A percentile compares a stretch with the other conserved stretches of the same genome.
These are phyloP conservation scores for Neogale vison DNA, from an alignment of 2,113 vertebrate genomes.

Conservation along the genomic window DNA sequence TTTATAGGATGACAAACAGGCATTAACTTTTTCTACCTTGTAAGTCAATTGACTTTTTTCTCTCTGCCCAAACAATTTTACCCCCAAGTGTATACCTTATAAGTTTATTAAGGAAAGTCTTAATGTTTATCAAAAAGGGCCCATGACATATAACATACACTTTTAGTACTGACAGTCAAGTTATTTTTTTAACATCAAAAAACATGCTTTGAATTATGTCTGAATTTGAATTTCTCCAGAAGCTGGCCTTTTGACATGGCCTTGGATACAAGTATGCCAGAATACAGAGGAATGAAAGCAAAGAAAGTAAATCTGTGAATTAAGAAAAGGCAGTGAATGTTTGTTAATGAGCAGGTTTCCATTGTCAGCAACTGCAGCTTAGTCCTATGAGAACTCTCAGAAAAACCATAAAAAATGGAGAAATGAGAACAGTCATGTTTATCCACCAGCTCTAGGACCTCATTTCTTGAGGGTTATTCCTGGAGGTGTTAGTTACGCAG, in stretches of 20 bases:
- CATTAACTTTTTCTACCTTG: background rate
- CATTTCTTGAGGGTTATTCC: background rate
- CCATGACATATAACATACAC: background rate
- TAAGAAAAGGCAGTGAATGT: background rate
- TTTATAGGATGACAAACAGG: slow-evolving; percentile 99
- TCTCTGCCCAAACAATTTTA: no score
- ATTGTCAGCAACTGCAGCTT: background rate
- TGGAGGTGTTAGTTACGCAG: background rate
- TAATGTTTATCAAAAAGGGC: background rate
- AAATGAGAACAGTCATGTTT: fast-evolving
- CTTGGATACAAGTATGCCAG: background rate
- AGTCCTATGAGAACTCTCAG: background rate
- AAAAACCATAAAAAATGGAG: background rate
- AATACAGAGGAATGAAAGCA: background rate
- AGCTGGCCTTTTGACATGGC: background rate
- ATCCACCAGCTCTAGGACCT: background rate
- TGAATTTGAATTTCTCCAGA: background rate
- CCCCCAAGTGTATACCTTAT: background rate
- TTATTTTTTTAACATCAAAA: background rate
- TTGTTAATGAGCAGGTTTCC: background rate
- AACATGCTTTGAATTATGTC: background rate
- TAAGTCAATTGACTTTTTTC: background rate
- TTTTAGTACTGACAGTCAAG: background rate
- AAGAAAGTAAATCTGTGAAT: background rate
- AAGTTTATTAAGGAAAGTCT: background rate